phyloP scores from a whole-genome alignment of 2,797 vertebrate genomes.

The Huso huso region DNA sequence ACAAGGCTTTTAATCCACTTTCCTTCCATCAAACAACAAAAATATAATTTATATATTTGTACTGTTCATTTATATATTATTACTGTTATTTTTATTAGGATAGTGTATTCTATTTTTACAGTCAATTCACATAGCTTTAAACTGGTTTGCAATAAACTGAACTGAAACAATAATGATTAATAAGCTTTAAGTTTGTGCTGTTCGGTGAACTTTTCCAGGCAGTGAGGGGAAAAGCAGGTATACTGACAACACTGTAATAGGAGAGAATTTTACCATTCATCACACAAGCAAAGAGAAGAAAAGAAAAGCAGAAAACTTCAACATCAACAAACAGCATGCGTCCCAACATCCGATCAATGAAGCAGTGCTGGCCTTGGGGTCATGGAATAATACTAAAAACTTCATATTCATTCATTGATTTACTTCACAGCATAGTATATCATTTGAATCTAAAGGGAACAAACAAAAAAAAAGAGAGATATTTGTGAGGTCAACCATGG shows the following conservation, averaged over 20 bases:
- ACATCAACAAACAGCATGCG: slow-evolving; percentile 56
- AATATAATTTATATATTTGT: too few relatives aligned
- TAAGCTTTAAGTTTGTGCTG: too few relatives aligned
- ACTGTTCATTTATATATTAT: too few relatives aligned
- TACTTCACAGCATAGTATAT: slow-evolving; percentile 94
- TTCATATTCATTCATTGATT: slow-evolving; percentile 99
- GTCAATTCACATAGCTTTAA: too few relatives aligned
- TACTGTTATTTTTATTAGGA: too few relatives aligned
- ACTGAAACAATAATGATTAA: too few relatives aligned
- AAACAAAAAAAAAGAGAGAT: slow-evolving; percentile 71
- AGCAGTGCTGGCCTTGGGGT: slow-evolving; percentile 64
- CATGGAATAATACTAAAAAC: slow-evolving; percentile 88
- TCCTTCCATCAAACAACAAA: too few relatives aligned
- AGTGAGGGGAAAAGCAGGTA: neutral
- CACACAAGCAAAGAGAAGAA: slow-evolving; percentile 17
- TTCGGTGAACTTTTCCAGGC: too few relatives aligned
- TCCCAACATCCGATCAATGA: slow-evolving; percentile 59
- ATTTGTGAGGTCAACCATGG: slow-evolving; percentile 89
- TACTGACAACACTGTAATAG: slow-evolving; percentile 7
- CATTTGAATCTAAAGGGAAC: slow-evolving; percentile 94
- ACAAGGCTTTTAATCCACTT: too few relatives aligned
- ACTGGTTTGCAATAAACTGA: too few relatives aligned
- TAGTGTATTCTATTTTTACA: too few relatives aligned
- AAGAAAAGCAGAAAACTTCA: slow-evolving; percentile 45
- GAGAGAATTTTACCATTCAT: neutral